Conservation (phyloP, 2,888 invertebrate species). For the Aradus depressus region DNA sequence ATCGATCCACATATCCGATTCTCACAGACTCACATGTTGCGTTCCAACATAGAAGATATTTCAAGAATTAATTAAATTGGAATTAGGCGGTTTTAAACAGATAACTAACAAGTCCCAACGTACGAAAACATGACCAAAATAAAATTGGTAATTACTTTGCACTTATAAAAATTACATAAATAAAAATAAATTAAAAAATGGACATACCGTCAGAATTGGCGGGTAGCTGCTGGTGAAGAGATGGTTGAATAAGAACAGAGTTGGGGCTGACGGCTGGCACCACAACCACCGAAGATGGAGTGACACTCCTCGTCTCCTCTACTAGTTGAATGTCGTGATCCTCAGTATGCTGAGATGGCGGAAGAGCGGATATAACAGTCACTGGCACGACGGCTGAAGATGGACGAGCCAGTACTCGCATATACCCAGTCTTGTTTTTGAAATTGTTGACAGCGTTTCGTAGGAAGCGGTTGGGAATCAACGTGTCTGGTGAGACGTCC, state of each 20-base stretch:
- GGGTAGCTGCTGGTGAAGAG: too few relatives aligned
- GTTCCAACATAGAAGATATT: too few relatives aligned
- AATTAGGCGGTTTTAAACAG: too few relatives aligned
- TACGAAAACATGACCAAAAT: too few relatives aligned
- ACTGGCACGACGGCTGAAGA: constrained; percentile 21
- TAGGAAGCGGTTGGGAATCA: constrained; percentile 86
- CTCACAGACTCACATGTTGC: too few relatives aligned
- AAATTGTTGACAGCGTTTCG: constrained; percentile 81
- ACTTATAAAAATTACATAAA: not conserved
- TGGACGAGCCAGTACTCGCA: constrained; percentile 37
- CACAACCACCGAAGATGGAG: too few relatives aligned
- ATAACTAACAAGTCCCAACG: too few relatives aligned
- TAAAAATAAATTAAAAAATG: not conserved
- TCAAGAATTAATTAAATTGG: too few relatives aligned
- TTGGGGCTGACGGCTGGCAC: not conserved
- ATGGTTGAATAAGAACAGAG: too few relatives aligned
- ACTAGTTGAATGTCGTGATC: constrained; percentile 7
- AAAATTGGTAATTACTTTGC: too few relatives aligned
- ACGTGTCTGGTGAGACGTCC: constrained; percentile 81
- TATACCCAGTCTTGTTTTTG: constrained; percentile 84
- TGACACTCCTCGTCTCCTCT: not conserved
- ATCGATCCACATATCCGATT: too few relatives aligned
- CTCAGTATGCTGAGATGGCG: constrained; percentile 7
- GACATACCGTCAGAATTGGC: too few relatives aligned
- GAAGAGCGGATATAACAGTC: not conserved